These are phyloP conservation scores for Drosophila vallismaia DNA, from an alignment of 2,888 invertebrate species.

Conservation along the genomic window DNA sequence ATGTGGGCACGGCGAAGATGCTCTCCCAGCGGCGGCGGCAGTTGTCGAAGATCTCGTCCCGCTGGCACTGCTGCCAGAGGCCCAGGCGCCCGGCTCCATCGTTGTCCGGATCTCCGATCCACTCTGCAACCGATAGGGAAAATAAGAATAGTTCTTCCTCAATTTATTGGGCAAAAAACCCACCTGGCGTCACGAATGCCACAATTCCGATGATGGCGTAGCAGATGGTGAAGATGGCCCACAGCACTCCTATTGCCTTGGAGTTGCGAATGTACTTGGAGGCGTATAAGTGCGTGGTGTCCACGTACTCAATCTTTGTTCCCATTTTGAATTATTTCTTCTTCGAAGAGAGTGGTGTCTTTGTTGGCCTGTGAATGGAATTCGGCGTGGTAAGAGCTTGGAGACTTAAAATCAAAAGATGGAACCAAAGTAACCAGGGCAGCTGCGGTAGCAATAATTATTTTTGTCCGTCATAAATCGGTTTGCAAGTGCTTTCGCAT, in stretches of 20 bases:
- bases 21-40: constrained; percentile 94
- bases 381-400: constrained; percentile 47
- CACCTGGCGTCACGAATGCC: constrained; percentile 94
- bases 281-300: constrained; percentile 94
- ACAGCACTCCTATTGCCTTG: constrained; percentile 97
- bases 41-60: constrained; percentile 90
- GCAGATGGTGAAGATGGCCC: constrained; percentile 99
- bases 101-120: constrained; percentile 93
- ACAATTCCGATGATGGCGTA: constrained; percentile 98
- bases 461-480: constrained; percentile 60
- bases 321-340: constrained; percentile 86
- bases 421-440: constrained; percentile 26
- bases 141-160: neutral
- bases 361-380: constrained; percentile 50
- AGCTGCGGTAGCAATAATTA: constrained; percentile 23
- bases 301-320: constrained; percentile 96
- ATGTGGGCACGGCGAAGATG: constrained; percentile 91
- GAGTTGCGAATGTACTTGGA: constrained; percentile 96
- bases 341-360: constrained; percentile 6
- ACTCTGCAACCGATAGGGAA: constrained; percentile 85
- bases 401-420: constrained; percentile 41
- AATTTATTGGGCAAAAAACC: constrained; percentile 30
- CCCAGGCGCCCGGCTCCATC: constrained; percentile 96
- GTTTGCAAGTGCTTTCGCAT: constrained; percentile 43
- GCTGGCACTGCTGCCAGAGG: constrained; percentile 94